Evolutionary conservation across 2,797 vertebrate species (phyloP), one percentile per base, ranked within the genome.

Genomic region (Aplochiton taeniatus): DNA sequence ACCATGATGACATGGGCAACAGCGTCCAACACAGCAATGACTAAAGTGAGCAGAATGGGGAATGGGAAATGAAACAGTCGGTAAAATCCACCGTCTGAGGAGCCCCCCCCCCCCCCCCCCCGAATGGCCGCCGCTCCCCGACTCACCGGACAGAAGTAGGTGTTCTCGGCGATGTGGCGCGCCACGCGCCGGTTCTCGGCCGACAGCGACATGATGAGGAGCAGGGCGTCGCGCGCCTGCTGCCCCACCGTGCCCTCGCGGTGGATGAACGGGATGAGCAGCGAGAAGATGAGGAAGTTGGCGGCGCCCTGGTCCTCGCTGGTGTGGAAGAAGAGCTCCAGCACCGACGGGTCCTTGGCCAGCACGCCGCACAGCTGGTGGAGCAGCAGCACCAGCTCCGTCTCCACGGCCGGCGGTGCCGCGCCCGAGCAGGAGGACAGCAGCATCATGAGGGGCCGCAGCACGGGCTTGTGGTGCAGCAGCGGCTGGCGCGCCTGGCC

Each of bases 271-370:
- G 97, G 96, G 86, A 99, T 97, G 76, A 99, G 92, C 49, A 99
- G 91, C 56, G 97, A 98, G 90, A 99, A 99, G 80, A 99, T 96
- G 68, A 99, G 95, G 91, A 99, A 99, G 87, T 98, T 98, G 77
- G 98, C 92, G 4, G 97, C 96, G 64, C 98, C 98, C 84, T 98
- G 98, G 87, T 98, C 97, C 85, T 98, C 95, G 0, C 97, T 97
- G 42, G 96, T 96, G 83, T 99, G 96, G 86, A 99, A 99, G 80
- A 99, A 98, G n/a, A 99, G 90, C 84, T 99, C 98, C 84, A 99
- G 89, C 51, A 98, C 91, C 0, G 96, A 98, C 0, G 96, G 92
- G 78, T 99, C 97, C 90, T 94, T 97, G 64, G 96, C 94, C 89
- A 99, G 92, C 58, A 98, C 94, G 69, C 91, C 96, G 81, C 97